Base-by-base conservation (phyloP, 2,113 vertebrate genomes). In the Eurypyga helias region DNA sequence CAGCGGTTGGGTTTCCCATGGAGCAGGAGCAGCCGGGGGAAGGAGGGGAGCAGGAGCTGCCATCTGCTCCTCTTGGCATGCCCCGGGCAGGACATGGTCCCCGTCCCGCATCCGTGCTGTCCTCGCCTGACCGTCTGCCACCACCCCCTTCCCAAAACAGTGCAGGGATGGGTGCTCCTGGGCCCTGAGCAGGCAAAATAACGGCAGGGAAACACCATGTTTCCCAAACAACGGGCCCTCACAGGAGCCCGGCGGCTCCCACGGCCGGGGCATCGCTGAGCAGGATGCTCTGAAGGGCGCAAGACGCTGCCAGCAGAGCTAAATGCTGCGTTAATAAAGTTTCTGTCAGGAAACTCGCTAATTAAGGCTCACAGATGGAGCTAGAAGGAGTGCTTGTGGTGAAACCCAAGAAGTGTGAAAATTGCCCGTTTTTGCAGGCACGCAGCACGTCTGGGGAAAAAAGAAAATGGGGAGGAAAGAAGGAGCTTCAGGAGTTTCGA, bases 311-410 rank as follows among this genome's bases (percentile, higher is more conserved):
- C 96, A 93, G 91, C 81, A 93, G 85, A 78, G 95, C 91, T 82
- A 95, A 96, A 96, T 71, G 96, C 93, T 95, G 96, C 87, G 57
- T 96, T 97, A 96, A 96, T 96, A 92, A 96, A 96, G 95, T 96
- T 96, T 96, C 96, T 97, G 95, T 96, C 93, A 89, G 96, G 87
- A 96, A 95, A 94, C 67, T 95, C 89, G 3, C 96, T 97, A 97
- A 96, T 97, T 96, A 96, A 87, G 93, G 81, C 93, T 96, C 96
- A 89, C 96, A 97, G 96, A 97, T 97, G 96, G 96, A 97, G 94
- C 95, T 81, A 11, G 89, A 86, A 94, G 89, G 87, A 86, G 75
- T 38, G 94, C 95, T 97, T 6, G 80, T 4, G 48, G 87, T 75
- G 83, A 65, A 94, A 67, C 73, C 38, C 80, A 19, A 78, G 87